Conservation (phyloP, 1,140 invertebrate genomes). For the Whitmania pigra region DNA sequence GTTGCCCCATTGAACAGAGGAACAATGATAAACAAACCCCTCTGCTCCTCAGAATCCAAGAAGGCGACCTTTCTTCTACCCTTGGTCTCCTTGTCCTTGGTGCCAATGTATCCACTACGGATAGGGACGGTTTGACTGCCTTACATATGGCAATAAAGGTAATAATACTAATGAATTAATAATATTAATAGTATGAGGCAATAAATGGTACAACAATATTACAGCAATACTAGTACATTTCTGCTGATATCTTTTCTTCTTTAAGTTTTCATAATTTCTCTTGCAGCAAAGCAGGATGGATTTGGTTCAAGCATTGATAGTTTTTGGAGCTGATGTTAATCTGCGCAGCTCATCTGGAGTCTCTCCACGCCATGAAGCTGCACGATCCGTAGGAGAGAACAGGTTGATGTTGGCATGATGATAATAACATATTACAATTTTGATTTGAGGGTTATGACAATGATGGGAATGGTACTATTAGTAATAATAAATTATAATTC, state of each 20-base stretch:
- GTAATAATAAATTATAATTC: too few species aligned
- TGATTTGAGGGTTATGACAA: too few species aligned
- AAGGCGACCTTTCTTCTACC: constrained; percentile 53
- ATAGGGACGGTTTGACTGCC: constrained; percentile 65
- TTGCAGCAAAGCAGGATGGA: constrained; percentile 31
- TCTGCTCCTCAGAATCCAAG: constrained; percentile 63
- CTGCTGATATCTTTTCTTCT: too few species aligned
- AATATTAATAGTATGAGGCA: too few species aligned
- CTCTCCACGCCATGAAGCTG: constrained; percentile 64
- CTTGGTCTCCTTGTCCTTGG: constrained; percentile 63
- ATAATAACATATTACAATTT: too few species aligned
- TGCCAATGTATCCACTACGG: constrained; percentile 49
- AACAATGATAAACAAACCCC: constrained; percentile 72
- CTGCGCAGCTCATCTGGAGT: constrained; percentile 55
- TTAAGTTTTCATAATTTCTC: too few species aligned
- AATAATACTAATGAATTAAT: background rate
- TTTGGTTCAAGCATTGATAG: constrained; percentile 55
- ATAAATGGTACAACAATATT: too few species aligned
- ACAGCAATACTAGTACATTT: too few species aligned
- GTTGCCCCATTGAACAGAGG: constrained; percentile 65
- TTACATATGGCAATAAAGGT: constrained; percentile 38
- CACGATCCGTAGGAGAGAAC: constrained; percentile 27
- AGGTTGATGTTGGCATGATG: background rate
- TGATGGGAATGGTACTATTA: too few species aligned
- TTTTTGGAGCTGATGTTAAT: constrained; percentile 78